Evolutionary conservation across 2,113 vertebrate species (phyloP).

Genomic region (Tupaia tana): DNA sequence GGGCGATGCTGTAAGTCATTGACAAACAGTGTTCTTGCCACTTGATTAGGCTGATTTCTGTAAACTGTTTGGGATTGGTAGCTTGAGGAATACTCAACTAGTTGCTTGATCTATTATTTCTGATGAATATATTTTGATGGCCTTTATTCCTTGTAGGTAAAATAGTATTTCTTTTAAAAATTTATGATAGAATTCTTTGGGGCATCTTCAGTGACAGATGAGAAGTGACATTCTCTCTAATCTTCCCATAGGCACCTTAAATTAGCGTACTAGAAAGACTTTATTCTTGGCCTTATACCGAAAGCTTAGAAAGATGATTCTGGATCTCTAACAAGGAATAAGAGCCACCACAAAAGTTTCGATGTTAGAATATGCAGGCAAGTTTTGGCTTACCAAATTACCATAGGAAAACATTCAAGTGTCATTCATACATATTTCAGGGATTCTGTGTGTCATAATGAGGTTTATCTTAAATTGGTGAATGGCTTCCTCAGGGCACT

Average conservation of each 20-base stretch:
- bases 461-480: background rate
- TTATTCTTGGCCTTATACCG: background rate
- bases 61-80: background rate
- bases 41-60: background rate
- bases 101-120: background rate
- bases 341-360: background rate
- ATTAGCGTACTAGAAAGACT: background rate
- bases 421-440: background rate
- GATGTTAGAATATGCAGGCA: background rate
- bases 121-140: background rate
- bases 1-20: background rate
- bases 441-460: background rate
- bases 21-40: background rate
- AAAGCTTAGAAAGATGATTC: background rate
- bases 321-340: background rate
- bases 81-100: background rate
- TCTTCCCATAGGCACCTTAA: background rate
- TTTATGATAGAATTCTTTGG: slow-evolving; percentile 13
- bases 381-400: slow-evolving; percentile 11
- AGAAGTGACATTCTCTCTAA: background rate
- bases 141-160: background rate
- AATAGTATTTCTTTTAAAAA: background rate
- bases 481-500: background rate
- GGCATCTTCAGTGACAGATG: background rate
- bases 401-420: background rate